Evolutionary conservation across 2,888 invertebrate species (phyloP).

Genomic region (Dicycla oo): DNA sequence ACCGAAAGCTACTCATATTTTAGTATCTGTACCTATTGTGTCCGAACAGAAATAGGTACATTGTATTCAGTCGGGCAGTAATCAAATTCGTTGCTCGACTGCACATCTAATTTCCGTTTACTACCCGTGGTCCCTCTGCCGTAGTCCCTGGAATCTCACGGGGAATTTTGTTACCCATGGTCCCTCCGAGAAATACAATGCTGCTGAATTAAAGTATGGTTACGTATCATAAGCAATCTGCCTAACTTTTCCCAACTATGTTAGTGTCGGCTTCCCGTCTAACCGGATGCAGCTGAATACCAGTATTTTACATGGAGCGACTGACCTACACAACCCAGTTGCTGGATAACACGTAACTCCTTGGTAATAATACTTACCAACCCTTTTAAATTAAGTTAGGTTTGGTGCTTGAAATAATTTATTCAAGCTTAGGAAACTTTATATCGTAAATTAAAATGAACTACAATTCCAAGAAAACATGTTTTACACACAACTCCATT

Average conservation of each 20-base stretch:
- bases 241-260: neutral
- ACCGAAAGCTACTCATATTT: constrained; percentile 40
- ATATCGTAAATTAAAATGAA: constrained; percentile 4
- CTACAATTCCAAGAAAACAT: constrained; percentile 21
- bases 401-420: neutral
- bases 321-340: neutral
- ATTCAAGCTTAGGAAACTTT: neutral
- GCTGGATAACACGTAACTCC: neutral
- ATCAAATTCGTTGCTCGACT: constrained; percentile 31
- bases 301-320: neutral
- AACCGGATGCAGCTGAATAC: neutral
- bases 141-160: too few species aligned
- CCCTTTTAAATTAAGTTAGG: neutral
- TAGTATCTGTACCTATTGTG: constrained; percentile 11
- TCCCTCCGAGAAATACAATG: too few species aligned
- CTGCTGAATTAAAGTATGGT: too few species aligned
- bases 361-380: neutral
- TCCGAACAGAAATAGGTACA: constrained; percentile 8
- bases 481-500: constrained; percentile 17
- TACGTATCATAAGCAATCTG: neutral
- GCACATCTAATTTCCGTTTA: constrained; percentile 3
- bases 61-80: constrained; percentile 19
- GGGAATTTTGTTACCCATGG: too few species aligned
- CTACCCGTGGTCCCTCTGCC: too few species aligned
- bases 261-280: neutral